Evolutionary conservation across 2,888 invertebrate species (phyloP).

Genomic region (Athalia circularis): DNA sequence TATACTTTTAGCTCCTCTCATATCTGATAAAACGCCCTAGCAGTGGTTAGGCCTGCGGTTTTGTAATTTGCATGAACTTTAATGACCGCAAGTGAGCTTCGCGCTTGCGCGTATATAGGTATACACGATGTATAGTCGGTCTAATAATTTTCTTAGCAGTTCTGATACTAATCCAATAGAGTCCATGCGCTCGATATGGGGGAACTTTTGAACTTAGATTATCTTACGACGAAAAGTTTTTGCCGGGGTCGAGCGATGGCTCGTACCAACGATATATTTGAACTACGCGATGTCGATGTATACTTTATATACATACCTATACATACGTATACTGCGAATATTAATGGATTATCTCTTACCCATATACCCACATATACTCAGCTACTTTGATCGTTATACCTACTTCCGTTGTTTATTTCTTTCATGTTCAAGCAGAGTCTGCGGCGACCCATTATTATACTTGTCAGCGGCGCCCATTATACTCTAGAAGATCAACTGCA

Average conservation of each 20-base stretch:
- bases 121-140: neutral
- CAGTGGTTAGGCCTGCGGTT: neutral
- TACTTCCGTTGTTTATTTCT: neutral
- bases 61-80: constrained; percentile 26
- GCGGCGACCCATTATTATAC: too few relatives aligned
- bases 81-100: neutral
- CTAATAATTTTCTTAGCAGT: constrained; percentile 19
- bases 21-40: too few relatives aligned
- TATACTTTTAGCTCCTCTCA: neutral
- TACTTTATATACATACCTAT: neutral
- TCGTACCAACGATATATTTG: neutral
- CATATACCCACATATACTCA: neutral
- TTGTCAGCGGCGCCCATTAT: too few relatives aligned
- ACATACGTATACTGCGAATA: neutral
- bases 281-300: too few relatives aligned
- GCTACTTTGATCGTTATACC: neutral
- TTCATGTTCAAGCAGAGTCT: neutral
- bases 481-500: too few relatives aligned
- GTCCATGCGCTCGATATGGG: neutral
- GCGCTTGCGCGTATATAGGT: neutral
- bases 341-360: neutral
- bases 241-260: too few relatives aligned
- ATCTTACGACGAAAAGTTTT: constrained; percentile 1
- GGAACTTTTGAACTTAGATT: constrained; percentile 25
- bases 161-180: neutral